Percentiles rank a stretch among this genome's conserved stretches.
These are phyloP conservation scores for Cataglyphis albicans DNA, from an alignment of 2,888 invertebrate species.

Conservation along the genomic window DNA sequence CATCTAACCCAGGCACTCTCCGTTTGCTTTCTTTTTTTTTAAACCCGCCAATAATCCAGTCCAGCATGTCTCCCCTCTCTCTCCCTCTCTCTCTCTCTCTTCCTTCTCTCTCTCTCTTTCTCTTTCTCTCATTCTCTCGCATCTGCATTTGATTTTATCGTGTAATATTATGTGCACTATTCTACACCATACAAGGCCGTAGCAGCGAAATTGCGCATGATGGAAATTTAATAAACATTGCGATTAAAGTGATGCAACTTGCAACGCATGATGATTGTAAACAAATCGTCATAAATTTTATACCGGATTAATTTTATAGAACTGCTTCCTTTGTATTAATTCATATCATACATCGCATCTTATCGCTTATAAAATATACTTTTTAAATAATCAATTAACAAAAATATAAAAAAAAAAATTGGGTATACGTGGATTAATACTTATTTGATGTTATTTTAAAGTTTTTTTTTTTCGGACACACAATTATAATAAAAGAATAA, in stretches of 20 bases:
- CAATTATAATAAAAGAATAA: not conserved
- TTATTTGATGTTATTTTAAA: not conserved
- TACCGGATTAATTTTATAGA: not conserved
- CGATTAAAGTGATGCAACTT: not conserved
- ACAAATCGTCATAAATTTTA: constrained; percentile 1
- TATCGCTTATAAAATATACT: not conserved
- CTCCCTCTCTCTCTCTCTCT: no score
- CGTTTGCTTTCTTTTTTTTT: constrained; percentile 21
- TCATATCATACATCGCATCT: not conserved
- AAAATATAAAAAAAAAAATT: not conserved
- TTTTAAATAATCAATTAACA: not conserved
- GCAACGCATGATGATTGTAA: not conserved
- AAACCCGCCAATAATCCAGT: constrained; percentile 44
- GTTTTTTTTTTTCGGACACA: not conserved
- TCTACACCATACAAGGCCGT: constrained; percentile 79
- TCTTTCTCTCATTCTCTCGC: constrained; percentile 3
- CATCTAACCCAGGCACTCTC: constrained; percentile 73
- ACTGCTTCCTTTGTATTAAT: not conserved
- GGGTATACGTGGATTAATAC: not conserved
- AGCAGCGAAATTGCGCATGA: constrained; percentile 12
- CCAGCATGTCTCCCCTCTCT: constrained; percentile 11
- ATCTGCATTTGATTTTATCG: constrained; percentile 38
- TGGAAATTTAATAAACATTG: constrained; percentile 5
- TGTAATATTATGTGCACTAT: constrained; percentile 72
- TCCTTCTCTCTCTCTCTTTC: not conserved